Percentiles rank a stretch among this genome's conserved stretches.
phyloP scores from a whole-genome alignment of 2,888 invertebrate genomes.

The Baronia brevicornis region DNA sequence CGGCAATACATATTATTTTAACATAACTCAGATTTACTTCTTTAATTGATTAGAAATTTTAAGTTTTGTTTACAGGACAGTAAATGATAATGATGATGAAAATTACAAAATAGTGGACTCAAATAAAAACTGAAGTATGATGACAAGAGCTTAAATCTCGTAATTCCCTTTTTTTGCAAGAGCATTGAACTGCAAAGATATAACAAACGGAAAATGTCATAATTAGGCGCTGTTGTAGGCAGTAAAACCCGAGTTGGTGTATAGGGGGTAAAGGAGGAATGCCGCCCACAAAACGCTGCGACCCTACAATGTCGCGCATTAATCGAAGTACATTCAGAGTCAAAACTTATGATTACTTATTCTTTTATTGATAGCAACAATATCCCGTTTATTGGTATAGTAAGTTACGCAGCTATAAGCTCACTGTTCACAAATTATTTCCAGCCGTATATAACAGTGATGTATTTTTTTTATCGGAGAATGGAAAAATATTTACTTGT shows the following conservation, averaged over 20 bases:
- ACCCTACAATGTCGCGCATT: constrained; percentile 50
- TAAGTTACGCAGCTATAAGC: constrained; percentile 15
- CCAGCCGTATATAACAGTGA: too few species aligned
- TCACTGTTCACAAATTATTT: constrained; percentile 8
- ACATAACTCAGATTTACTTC: too few species aligned
- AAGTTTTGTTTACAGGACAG: constrained; percentile 2
- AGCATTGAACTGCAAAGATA: constrained; percentile 54
- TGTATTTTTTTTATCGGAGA: constrained; percentile 13
- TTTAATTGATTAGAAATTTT: background rate
- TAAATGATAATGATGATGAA: constrained; percentile 8
- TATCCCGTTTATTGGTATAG: constrained; percentile 30
- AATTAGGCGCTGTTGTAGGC: constrained; percentile 37
- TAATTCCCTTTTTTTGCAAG: constrained; percentile 43
- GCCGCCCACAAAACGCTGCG: constrained; percentile 31
- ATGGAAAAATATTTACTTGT: constrained; percentile 18
- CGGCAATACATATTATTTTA: too few species aligned
- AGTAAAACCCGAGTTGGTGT: constrained; percentile 18
- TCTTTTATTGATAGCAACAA: constrained; percentile 46
- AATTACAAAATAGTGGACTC: constrained; percentile 14
- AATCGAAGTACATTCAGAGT: constrained; percentile 43
- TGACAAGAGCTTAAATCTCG: constrained; percentile 38
- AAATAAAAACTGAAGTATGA: constrained; percentile 24
- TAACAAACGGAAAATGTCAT: constrained; percentile 59
- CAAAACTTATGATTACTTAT: constrained; percentile 58
- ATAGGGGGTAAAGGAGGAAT: constrained; percentile 22